phyloP scores from a whole-genome alignment of 2,888 invertebrate genomes.

The Griposia aprilina region DNA sequence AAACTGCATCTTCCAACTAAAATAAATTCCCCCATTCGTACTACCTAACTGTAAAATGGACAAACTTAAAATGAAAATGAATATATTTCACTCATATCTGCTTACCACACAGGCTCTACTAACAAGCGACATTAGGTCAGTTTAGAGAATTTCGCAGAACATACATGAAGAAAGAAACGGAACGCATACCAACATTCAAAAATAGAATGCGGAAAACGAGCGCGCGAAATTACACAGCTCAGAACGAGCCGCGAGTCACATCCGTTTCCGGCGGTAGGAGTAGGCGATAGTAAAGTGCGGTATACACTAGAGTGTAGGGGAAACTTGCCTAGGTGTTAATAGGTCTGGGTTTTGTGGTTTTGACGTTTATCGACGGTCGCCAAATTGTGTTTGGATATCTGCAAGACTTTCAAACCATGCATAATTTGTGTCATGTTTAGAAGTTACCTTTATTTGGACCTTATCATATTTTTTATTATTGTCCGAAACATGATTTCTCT shows the following conservation, averaged over 20 bases:
- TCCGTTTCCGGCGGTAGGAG: slow-evolving; percentile 74
- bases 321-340: slow-evolving; percentile 44
- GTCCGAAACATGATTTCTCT: neutral
- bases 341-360: slow-evolving; percentile 29
- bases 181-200: slow-evolving; percentile 72
- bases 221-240: slow-evolving; percentile 81
- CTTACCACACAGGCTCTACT: slow-evolving; percentile 5
- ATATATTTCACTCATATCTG: slow-evolving; percentile 20
- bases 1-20: slow-evolving; percentile 9
- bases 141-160: slow-evolving; percentile 51
- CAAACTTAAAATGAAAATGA: slow-evolving; percentile 29
- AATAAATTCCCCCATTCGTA: slow-evolving; percentile 21
- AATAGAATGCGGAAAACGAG: slow-evolving; percentile 75
- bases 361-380: slow-evolving; percentile 28
- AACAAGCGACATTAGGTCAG: slow-evolving; percentile 50
- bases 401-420: too few species aligned
- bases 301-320: slow-evolving; percentile 36
- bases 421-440: neutral
- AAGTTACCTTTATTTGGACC: neutral
- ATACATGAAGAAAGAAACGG: slow-evolving; percentile 55
- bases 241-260: slow-evolving; percentile 74
- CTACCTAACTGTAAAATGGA: slow-evolving; percentile 16
- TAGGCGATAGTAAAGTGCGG: slow-evolving; percentile 53
- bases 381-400: slow-evolving; percentile 6
- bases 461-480: neutral